Base-by-base conservation (phyloP, 2,888 invertebrate species). In the Philhelius pedissequus region DNA sequence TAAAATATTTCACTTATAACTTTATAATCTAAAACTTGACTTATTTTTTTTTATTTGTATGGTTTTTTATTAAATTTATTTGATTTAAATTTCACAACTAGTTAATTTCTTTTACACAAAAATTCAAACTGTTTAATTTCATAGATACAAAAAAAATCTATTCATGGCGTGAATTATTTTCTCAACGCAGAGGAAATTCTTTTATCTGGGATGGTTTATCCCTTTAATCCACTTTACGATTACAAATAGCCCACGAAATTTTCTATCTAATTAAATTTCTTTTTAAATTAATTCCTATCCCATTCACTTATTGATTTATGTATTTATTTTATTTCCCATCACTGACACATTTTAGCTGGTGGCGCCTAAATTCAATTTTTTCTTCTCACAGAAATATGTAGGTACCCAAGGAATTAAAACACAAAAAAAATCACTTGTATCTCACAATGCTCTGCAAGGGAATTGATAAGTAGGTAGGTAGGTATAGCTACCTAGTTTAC, bases 351-450 rank as follows among this genome's bases (percentile, higher is more conserved):
- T 25, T 64, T 43, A 20, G 66, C 74, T 68, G 25, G 62, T 77
- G 82, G 77, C 82, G 71, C 71, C 54, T 38, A 62, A 68, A 77
- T 73, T 77, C 18, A 62, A 77, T 69, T 80, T 64, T n/a, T 64
- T 22, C 30, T 48, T 64, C 22, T 20, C 64, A 64, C 48, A 64
- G 22, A 48, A 64, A 48, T 48, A 45, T 64, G 64, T 64, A 64
- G 64, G 64, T 64, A 48, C 62, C 52, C 9, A 48, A 22, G 13
- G 20, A 38, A 27, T 27, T 48, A 13, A n/a, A n/a, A 32, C 20
- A 9, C 8, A 25, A 48, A 64, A 32, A 27, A 71, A 35, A 54
- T 73, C 73, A 73, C 82, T 76, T 66, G 54, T 62, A 77, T 77
- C 76, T 75, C 48, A 62, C 62, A 45, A 20, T 11, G 15, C 15